These are phyloP conservation scores for Mnemiopsis leidyi DNA, from an alignment of 37 sponge, comb jelly and placozoan genomes.

Conservation along the genomic window DNA sequence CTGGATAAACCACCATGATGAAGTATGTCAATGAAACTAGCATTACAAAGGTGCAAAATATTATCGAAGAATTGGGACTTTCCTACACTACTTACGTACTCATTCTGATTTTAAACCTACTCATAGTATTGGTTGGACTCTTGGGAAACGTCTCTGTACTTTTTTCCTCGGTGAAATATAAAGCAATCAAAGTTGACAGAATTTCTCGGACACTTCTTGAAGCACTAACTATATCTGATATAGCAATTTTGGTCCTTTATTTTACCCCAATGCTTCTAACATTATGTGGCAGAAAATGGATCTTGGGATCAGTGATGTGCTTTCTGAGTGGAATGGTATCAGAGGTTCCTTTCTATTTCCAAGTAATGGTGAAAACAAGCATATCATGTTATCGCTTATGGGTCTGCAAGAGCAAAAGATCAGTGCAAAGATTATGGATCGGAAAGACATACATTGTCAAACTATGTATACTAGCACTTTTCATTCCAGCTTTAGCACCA, in stretches of 20 bases:
- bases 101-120: background rate
- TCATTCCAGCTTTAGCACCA: background rate
- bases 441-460: background rate
- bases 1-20: background rate
- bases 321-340: background rate
- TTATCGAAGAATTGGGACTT: background rate
- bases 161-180: background rate
- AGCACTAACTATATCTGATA: background rate
- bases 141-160: background rate
- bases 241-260: background rate
- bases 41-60: background rate
- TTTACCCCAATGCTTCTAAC: background rate
- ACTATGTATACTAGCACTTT: background rate
- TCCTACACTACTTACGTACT: background rate
- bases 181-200: background rate
- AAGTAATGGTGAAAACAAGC: background rate
- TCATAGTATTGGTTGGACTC: background rate
- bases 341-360: constrained; percentile 18
- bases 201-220: background rate
- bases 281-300: background rate
- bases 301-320: background rate
- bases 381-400: background rate
- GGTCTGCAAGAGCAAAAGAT: background rate
- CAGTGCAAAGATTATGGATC: background rate
- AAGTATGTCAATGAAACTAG: background rate